These are phyloP conservation scores for Cephonodes hylas DNA, from an alignment of 2,888 invertebrate genomes.

Conservation along the genomic window DNA sequence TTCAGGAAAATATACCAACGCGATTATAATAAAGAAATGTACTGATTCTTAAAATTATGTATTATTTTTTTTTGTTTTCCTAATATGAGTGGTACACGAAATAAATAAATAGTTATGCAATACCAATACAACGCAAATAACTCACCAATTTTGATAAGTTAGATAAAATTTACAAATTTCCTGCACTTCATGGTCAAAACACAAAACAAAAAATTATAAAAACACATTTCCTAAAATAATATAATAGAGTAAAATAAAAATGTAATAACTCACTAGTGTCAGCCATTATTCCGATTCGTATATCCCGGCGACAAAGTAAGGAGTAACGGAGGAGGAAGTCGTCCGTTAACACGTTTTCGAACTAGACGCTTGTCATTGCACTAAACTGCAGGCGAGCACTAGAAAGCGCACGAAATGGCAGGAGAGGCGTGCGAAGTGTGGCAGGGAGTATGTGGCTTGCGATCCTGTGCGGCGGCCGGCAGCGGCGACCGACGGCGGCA, in stretches of 20 bases:
- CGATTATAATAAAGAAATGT: too few relatives aligned
- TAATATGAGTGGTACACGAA: too few relatives aligned
- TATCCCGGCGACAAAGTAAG: conserved; percentile 34
- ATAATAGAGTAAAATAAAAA: background rate
- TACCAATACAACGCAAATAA: background rate
- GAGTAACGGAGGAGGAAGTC: conserved; percentile 30
- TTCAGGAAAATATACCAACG: too few relatives aligned
- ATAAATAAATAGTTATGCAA: too few relatives aligned
- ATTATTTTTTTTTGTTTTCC: too few relatives aligned
- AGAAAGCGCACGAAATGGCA: conserved; percentile 62
- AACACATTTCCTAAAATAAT: conserved; percentile 9
- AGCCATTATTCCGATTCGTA: conserved; percentile 42
- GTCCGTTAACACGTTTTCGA: conserved; percentile 33
- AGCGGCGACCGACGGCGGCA: conserved; percentile 34
- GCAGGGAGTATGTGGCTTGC: conserved; percentile 55
- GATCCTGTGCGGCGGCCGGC: conserved; percentile 43
- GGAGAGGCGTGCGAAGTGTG: conserved; percentile 57
- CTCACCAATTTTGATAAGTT: background rate
- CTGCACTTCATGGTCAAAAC: background rate
- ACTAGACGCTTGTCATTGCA: conserved; percentile 63
- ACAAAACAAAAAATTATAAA: background rate
- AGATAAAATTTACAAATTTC: background rate
- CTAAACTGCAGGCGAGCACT: conserved; percentile 56
- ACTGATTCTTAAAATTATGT: too few relatives aligned
- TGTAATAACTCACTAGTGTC: conserved; percentile 49